phyloP scores from a whole-genome alignment of 2,888 invertebrate species.

The Sepioteuthis lessoniana region DNA sequence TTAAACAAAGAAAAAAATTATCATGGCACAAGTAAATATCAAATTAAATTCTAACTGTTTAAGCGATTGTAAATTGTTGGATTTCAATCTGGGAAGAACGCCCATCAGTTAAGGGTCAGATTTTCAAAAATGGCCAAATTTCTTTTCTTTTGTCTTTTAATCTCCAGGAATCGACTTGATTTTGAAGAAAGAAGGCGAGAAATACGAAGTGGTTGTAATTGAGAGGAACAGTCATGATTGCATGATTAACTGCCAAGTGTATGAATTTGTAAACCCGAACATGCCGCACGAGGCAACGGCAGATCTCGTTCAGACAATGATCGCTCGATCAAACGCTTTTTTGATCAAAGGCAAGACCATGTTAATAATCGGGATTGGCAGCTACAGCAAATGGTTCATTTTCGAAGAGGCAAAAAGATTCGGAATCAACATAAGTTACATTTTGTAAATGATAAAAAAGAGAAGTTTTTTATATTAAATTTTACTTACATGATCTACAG shows the following conservation, averaged over 20 bases:
- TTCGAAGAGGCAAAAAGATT: slow-evolving; percentile 55
- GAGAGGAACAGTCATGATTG: slow-evolving; percentile 67
- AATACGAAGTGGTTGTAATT: slow-evolving; percentile 56
- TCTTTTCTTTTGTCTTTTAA: not conserved
- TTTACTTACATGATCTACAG: too few relatives aligned
- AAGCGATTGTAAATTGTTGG: too few relatives aligned
- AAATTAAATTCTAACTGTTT: too few relatives aligned
- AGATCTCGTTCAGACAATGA: slow-evolving; percentile 60
- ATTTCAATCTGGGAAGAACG: not conserved
- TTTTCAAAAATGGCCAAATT: not conserved
- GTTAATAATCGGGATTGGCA: slow-evolving; percentile 60
- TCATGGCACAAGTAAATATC: not conserved
- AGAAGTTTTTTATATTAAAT: too few relatives aligned
- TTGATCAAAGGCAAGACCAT: slow-evolving; percentile 57
- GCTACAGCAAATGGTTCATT: slow-evolving; percentile 59
- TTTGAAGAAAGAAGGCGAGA: slow-evolving; percentile 52
- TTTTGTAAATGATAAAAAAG: not conserved
- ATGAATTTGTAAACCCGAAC: slow-evolving; percentile 49
- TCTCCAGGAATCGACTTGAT: slow-evolving; percentile 60
- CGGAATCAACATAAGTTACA: not conserved
- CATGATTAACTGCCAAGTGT: slow-evolving; percentile 50
- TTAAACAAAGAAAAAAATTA: too few relatives aligned
- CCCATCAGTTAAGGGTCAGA: not conserved
- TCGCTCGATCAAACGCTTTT: slow-evolving; percentile 58
- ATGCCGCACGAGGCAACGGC: slow-evolving; percentile 53